Evolutionary conservation across 2,797 vertebrate genomes (phyloP), one percentile per base, ranked within the genome.

Genomic region (Arctocebus calabarensis): DNA sequence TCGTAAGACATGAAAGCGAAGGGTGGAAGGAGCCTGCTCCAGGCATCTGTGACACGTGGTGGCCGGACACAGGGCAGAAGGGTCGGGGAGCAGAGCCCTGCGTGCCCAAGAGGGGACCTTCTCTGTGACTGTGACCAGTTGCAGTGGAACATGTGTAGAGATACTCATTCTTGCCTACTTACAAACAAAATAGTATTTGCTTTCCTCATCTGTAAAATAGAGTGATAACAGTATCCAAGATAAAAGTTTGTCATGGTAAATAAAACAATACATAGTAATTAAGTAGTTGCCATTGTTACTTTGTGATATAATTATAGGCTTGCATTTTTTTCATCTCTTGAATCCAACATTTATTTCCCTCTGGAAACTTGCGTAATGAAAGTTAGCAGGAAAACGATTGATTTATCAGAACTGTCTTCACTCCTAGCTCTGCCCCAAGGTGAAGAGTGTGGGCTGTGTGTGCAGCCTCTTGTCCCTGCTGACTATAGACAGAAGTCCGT

Each of bases 281-380:
- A 59, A 64, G 70, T 83, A 6, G 79, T 87, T 96, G 20, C 55
- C 32, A 7, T 84, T 92, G 45, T 34, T 93, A 75, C 57, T 94
- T 86, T 91, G 81, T 88, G 85, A 81, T 81, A 25, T 40, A 93
- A 71, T 43, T 88, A 0, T 73, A 75, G 55, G 7, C 23, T 34
- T 88, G 95, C 64, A 45, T 87, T 89, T 89, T 91, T 82, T 68
- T 78, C 84, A 52, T 84, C 27, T 84, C 64, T 82, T 34, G 19
- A 88, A 48, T 79, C 34, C 61, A 75, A 48, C 83, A 68, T 90
- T 96, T 59, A 70, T 92, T 85, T 91, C 85, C 83, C 61, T 16
- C 45, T 62, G 71, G 23, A 96, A 93, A 66, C 8, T 90, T 96
- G 84, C 57, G 32, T 88, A 70, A 62, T 64, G 48, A 84, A 95